These are phyloP conservation scores for Eupelmus urozonus DNA, from an alignment of 2,888 invertebrate genomes.

Conservation along the genomic window DNA sequence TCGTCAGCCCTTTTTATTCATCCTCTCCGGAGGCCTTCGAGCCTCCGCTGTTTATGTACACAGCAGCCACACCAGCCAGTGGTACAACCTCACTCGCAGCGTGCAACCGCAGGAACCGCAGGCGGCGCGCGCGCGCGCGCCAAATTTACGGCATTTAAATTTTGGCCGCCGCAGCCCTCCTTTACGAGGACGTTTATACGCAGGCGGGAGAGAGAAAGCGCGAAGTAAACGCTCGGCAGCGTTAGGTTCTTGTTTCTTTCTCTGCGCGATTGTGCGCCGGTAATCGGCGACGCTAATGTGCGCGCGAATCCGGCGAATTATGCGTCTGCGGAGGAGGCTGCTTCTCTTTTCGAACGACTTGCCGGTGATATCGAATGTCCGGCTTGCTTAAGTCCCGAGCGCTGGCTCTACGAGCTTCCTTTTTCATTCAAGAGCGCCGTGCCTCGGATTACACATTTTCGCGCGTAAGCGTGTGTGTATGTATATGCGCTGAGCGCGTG, in stretches of 20 bases:
- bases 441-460: too few relatives aligned
- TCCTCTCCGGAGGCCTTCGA: too few relatives aligned
- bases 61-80: too few relatives aligned
- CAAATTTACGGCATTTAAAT: constrained; percentile 69
- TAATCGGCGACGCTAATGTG: not conserved
- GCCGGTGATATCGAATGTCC: too few relatives aligned
- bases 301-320: not conserved
- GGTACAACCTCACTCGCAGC: not conserved
- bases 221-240: not conserved
- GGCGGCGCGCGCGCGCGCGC: not conserved
- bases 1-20: too few relatives aligned
- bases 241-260: not conserved
- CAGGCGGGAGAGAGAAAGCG: not conserved
- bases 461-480: too few relatives aligned
- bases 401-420: too few relatives aligned
- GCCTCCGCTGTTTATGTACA: too few relatives aligned
- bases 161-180: constrained; percentile 47
- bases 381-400: too few relatives aligned
- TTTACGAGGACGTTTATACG: constrained; percentile 14
- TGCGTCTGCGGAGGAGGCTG: not conserved
- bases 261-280: not conserved
- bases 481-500: too few relatives aligned
- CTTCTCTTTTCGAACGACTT: not conserved
- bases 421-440: too few relatives aligned
- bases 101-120: constrained; percentile 14